Base-by-base conservation (phyloP, 2,113 vertebrate genomes). In the Semnopithecus entellus region DNA sequence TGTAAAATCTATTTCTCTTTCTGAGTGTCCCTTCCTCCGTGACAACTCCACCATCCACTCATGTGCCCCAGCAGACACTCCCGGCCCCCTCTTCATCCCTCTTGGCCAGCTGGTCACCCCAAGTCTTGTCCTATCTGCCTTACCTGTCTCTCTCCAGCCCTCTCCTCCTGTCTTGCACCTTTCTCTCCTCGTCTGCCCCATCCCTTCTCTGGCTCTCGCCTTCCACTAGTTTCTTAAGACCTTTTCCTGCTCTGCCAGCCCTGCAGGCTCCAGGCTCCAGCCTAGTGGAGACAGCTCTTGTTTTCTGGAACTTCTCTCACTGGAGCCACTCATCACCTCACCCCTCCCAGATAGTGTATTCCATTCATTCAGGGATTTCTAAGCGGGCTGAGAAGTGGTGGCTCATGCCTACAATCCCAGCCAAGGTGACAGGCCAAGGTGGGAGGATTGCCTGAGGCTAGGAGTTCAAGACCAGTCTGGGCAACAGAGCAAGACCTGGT, bases 301-400 rank as follows among this genome's bases (percentile, higher is more conserved):
- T 45, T 52, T 92, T 14, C 81, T 83, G 23, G 50, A 27, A 61
- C 2, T 22, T 2, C 0, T 7, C 27, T 72, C 59, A 7, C 48
- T 40, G 52, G 59, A 40, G 12, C 2, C 5, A 2, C 40, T 10
- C 16, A 8, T 1, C 23, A 14, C 40, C 3, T 30, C 8, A 9
- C 22, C 7, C 35, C 32, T 52, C 79, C 57, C 6, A 52, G 73
- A 68, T 20, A 16, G 12, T 27, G n/a, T 2, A 20, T 72, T 79
- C 30, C 64, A 43, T 50, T 57, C 45, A 45, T 38, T 64, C 11
- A 30, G 30, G 11, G 27, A 27, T 27, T 45, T 45, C 40, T 43
- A 38, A 61, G 25, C 17, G 6, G 52, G 52, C 52, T 55, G 52
- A 55, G 52, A 55, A 55, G 52, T 20, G 52, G 52, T 64, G 61